Conservation (phyloP, 2,797 vertebrate species). For the Psittacula echo region DNA sequence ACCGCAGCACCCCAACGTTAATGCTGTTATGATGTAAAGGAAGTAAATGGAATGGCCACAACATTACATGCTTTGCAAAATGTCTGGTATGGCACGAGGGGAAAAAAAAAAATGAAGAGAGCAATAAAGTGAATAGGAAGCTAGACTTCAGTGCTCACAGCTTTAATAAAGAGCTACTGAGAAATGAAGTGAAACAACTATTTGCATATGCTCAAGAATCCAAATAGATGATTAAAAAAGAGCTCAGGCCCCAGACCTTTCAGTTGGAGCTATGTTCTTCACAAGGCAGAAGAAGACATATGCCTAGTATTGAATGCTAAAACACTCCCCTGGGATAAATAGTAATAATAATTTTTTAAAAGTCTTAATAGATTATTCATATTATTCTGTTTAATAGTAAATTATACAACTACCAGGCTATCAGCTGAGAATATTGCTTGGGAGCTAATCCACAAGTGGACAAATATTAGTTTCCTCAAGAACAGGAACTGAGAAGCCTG, state of each 20-base stretch:
- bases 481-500: background rate
- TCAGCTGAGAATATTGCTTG: background rate
- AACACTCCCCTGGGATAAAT: background rate
- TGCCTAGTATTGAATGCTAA: background rate
- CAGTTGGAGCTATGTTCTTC: background rate
- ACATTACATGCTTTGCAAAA: background rate
- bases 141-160: background rate
- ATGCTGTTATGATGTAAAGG: background rate
- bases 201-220: background rate
- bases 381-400: background rate
- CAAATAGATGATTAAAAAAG: background rate
- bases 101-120: background rate
- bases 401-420: background rate
- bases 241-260: background rate
- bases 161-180: background rate
- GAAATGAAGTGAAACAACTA: background rate
- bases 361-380: background rate
- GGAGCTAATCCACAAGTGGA: background rate
- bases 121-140: background rate
- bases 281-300: background rate
- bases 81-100: background rate
- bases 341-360: background rate
- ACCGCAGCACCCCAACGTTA: background rate
- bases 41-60: background rate
- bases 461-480: background rate